These are phyloP conservation scores for Phylloscopus whistleri DNA, from an alignment of 2,113 vertebrate species.

Conservation along the genomic window DNA sequence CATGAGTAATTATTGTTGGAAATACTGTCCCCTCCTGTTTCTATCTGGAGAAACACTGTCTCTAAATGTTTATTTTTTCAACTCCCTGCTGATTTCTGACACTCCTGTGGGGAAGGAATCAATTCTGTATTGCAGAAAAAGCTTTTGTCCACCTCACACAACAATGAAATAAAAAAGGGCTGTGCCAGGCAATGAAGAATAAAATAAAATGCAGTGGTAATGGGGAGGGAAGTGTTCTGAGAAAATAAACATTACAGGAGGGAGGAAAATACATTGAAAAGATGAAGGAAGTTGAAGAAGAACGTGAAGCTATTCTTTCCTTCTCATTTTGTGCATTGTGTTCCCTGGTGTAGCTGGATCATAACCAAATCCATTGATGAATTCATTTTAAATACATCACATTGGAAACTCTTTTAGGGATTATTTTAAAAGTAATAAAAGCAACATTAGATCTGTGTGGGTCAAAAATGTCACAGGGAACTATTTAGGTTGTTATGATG, in stretches of 20 bases:
- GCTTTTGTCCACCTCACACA: not conserved
- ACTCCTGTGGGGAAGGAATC: not conserved
- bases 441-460: not conserved
- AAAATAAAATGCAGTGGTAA: not conserved
- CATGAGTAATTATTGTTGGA: not conserved
- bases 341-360: not conserved
- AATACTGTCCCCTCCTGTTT: not conserved
- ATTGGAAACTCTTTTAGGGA: not conserved
- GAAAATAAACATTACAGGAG: not conserved
- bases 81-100: not conserved
- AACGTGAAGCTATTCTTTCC: not conserved
- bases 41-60: not conserved
- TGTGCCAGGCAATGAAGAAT: not conserved
- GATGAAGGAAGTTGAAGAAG: not conserved
- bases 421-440: not conserved
- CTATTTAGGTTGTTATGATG: not conserved
- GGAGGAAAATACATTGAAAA: not conserved
- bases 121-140: not conserved
- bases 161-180: not conserved
- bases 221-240: not conserved
- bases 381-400: not conserved
- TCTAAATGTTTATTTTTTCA: not conserved
- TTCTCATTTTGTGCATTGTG: not conserved
- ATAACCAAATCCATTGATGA: not conserved
- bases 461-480: not conserved